Percentiles rank a stretch among this genome's conserved stretches.
Evolutionary conservation across 2,113 vertebrate genomes (phyloP).

Genomic region (Callipepla squamata): DNA sequence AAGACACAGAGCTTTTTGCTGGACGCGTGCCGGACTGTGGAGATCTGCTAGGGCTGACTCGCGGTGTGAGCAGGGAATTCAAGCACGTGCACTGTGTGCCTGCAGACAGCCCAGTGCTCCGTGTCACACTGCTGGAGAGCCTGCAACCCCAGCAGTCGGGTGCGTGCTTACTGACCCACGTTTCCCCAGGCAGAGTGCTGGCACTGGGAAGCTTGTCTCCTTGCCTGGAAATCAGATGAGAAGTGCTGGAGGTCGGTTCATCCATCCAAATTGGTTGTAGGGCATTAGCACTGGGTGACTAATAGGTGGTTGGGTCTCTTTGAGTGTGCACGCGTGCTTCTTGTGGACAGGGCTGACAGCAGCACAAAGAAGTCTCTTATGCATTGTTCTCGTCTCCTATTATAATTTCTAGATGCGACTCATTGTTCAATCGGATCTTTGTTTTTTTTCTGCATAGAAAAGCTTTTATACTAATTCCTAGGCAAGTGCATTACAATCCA

Average conservation of each 20-base stretch:
- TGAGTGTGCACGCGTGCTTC: neutral
- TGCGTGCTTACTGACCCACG: constrained; percentile 38
- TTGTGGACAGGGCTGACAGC: neutral
- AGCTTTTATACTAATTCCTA: neutral
- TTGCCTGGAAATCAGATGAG: constrained; percentile 18
- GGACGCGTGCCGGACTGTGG: accelerated
- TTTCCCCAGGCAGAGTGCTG: constrained; percentile 26
- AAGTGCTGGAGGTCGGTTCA: constrained; percentile 37
- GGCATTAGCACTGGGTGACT: constrained; percentile 46
- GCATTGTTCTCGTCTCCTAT: neutral
- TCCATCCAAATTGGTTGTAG: neutral
- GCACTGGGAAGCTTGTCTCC: neutral
- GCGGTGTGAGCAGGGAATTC: neutral
- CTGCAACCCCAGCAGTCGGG: neutral
- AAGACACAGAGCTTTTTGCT: accelerated
- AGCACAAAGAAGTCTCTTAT: neutral
- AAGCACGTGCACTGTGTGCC: neutral
- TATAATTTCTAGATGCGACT: neutral
- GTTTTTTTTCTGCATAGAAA: neutral
- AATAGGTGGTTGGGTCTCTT: neutral
- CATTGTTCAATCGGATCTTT: neutral
- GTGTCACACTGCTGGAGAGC: neutral
- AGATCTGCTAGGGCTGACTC: neutral
- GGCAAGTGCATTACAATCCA: neutral
- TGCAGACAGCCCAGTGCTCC: neutral